Base-by-base conservation (phyloP, 2,113 vertebrate genomes). In the Cyphomyrus plagiostoma region DNA sequence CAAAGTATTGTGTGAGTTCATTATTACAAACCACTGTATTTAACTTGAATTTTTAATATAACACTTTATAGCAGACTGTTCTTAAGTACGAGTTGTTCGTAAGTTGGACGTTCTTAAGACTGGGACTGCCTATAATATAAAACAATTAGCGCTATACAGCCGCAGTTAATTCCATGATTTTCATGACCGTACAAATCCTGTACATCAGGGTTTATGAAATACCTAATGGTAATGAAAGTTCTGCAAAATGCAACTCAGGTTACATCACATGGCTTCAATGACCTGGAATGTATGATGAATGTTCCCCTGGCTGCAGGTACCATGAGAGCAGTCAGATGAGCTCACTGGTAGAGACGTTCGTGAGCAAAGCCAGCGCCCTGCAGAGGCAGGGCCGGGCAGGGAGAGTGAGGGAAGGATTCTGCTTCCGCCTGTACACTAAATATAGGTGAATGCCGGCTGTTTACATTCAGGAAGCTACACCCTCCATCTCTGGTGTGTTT, bases 291-390 rank as follows among this genome's bases (percentile, higher is more conserved):
- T 77, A 39, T 42, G 74, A 13, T 80, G 74, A 21, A 80, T 80
- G 35, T 80, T 90, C 5, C 23, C 56, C 66, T 9, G 45, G 86
- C 90, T 46, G 35, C 89, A 99, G 98, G 93, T 99, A 97, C 93
- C 98, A 98, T 0, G 98, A 99, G 95, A 98, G 98, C 93, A 99
- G 98, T 92, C 98, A 99, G 93, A 99, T 99, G 98, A 99, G 98
- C 87, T 99, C 98, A 23, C 93, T 99, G 93, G 98, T 99, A 45
- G 98, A 99, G 93, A 99, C 97, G 0, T 99, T 99, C 92, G 96
- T 99, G 88, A 99, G 98, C 89, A 99, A 99, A 96, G 98, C 98
- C 19, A 99, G 98, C 77, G 98, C 98, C 90, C 95, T 99, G 88
- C 98, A 99, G 93, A 97, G 98, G 89, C 98, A 99, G 94, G 98